phyloP scores from a whole-genome alignment of 2,888 invertebrate species.

The Drosophila paracracens region DNA sequence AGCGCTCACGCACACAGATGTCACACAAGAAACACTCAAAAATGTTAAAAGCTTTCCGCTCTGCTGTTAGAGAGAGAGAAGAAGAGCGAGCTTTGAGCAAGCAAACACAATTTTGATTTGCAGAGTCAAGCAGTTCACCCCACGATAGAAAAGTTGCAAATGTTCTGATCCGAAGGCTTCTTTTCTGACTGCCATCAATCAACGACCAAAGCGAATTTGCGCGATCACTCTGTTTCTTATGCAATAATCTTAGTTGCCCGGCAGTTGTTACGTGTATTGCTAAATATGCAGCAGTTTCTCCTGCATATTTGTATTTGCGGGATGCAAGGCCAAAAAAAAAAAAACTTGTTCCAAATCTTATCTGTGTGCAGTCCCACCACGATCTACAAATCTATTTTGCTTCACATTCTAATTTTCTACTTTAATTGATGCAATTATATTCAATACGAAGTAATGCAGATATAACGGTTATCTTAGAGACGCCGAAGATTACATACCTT shows the following conservation, averaged over 20 bases:
- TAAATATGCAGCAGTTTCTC: not conserved
- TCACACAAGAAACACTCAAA: conserved; percentile 24
- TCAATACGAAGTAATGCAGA: not conserved
- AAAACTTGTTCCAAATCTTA: no score
- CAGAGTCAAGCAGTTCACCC: conserved; percentile 34
- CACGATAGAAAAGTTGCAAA: conserved; percentile 19
- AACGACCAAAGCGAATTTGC: conserved; percentile 20
- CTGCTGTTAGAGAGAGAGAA: conserved; percentile 14
- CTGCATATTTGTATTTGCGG: not conserved
- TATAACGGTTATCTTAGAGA: not conserved
- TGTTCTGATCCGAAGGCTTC: conserved; percentile 43
- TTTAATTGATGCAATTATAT: not conserved
- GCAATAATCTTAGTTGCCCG: not conserved
- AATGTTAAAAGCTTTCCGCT: conserved; percentile 41
- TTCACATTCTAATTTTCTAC: not conserved
- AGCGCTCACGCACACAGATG: conserved; percentile 33
- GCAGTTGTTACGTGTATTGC: not conserved
- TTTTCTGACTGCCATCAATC: conserved; percentile 27
- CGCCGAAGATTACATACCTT: not conserved
- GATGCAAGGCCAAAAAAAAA: not conserved
- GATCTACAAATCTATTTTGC: not conserved
- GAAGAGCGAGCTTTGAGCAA: conserved; percentile 46
- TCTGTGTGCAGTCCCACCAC: no score
- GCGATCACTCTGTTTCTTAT: not conserved
- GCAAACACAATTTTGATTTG: conserved; percentile 24